These are phyloP conservation scores for Eulemur rufifrons DNA, from an alignment of 2,113 vertebrate genomes.

Conservation along the genomic window DNA sequence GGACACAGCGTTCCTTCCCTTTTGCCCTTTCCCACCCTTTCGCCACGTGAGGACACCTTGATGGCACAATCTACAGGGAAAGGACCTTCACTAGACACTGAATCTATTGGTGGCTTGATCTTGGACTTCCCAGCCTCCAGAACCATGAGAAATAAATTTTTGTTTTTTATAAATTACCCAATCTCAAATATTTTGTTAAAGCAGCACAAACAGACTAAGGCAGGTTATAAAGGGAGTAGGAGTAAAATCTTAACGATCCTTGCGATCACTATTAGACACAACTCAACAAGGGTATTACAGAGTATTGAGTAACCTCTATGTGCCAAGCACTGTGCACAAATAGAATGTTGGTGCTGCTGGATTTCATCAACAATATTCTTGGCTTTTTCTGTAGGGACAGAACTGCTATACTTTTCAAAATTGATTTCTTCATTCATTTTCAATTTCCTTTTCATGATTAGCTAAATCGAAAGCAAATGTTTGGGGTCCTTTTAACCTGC, in stretches of 20 bases:
- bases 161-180: neutral
- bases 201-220: neutral
- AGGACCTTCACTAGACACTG: neutral
- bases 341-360: neutral
- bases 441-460: constrained; percentile 78
- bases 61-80: neutral
- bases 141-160: neutral
- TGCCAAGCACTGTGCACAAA: constrained; percentile 5
- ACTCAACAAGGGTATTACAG: neutral
- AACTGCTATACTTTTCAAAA: constrained; percentile 65
- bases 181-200: neutral
- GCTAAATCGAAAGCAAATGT: constrained; percentile 78
- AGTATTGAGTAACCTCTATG: neutral
- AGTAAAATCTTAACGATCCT: neutral
- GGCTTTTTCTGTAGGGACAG: constrained; percentile 7
- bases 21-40: neutral
- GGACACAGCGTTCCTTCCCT: neutral
- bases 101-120: neutral
- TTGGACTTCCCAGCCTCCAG: too few species aligned
- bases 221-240: neutral
- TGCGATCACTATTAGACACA: neutral
- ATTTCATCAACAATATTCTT: neutral
- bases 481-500: constrained; percentile 79
- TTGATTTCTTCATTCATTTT: constrained; percentile 77
- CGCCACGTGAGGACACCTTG: accelerated